Conservation (phyloP, 2,113 vertebrate genomes). For the Apodemus speciosus region DNA sequence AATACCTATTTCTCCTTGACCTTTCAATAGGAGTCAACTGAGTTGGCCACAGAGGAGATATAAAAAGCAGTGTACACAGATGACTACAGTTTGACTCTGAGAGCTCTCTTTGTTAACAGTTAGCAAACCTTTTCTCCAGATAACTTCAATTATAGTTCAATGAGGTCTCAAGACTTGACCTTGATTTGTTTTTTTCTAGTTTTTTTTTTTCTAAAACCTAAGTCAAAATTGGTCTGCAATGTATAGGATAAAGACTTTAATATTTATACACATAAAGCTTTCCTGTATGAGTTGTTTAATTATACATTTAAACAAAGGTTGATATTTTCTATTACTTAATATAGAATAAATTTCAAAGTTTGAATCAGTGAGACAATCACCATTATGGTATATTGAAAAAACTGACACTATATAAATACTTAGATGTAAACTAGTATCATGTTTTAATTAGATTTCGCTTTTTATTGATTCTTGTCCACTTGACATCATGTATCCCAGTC, state of each 20-base stretch:
- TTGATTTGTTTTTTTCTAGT: neutral
- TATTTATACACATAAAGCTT: neutral
- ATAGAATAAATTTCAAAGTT: neutral
- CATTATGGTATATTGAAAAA: neutral
- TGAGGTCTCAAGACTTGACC: neutral
- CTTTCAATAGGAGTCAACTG: conserved; percentile 50
- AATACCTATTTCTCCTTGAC: conserved; percentile 57
- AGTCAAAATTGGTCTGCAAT: neutral
- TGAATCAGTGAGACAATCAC: neutral
- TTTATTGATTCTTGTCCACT: neutral
- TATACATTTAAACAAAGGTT: neutral
- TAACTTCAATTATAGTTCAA: neutral
- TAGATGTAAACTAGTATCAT: neutral
- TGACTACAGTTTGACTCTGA: neutral
- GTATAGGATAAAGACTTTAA: neutral
- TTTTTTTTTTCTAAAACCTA: neutral
- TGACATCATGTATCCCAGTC: neutral
- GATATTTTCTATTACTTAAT: neutral
- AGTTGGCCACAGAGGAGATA: conserved; percentile 52
- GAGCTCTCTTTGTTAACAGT: conserved; percentile 16
- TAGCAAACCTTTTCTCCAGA: conserved; percentile 4
- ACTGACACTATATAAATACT: neutral
- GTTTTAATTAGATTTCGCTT: neutral
- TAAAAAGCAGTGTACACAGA: neutral
- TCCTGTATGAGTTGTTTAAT: neutral